These are phyloP conservation scores for Drosophila neonasuta DNA, from an alignment of 2,888 invertebrate genomes.

Conservation along the genomic window DNA sequence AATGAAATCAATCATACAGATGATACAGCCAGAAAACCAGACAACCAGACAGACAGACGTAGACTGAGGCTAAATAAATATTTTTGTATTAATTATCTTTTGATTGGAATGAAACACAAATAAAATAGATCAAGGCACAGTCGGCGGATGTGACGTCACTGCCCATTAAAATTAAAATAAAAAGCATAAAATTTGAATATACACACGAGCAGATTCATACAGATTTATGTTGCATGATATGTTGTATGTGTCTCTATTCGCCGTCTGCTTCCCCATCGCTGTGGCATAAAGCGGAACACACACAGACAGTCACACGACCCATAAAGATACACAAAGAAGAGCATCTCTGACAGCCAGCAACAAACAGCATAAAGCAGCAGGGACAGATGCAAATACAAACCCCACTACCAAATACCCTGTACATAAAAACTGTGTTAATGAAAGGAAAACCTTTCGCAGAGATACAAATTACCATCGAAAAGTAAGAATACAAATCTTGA, in stretches of 20 bases:
- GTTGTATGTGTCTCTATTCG: not conserved
- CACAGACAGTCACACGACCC: slow-evolving; percentile 40
- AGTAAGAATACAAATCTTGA: no score
- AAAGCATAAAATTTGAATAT: slow-evolving; percentile 40
- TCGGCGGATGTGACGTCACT: slow-evolving; percentile 36
- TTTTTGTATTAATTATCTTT: not conserved
- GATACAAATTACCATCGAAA: no score
- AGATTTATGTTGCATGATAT: not conserved
- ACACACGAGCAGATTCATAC: slow-evolving; percentile 6
- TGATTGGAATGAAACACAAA: slow-evolving; percentile 31
- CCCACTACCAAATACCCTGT: slow-evolving; percentile 20
- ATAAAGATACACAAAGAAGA: slow-evolving; percentile 54
- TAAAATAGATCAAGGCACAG: slow-evolving; percentile 40
- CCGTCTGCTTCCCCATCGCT: slow-evolving; percentile 14
- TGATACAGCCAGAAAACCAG: not conserved
- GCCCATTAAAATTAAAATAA: slow-evolving; percentile 13
- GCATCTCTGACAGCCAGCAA: slow-evolving; percentile 55
- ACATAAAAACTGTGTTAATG: not conserved
- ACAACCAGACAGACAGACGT: not conserved
- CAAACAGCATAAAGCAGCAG: slow-evolving; percentile 37
- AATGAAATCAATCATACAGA: slow-evolving; percentile 46
- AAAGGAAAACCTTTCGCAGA: no score
- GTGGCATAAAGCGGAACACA: slow-evolving; percentile 27
- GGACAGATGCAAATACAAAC: not conserved
- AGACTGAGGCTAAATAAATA: slow-evolving; percentile 4